These are phyloP conservation scores for Xestia ashworthii DNA, from an alignment of 2,888 invertebrate species.

Conservation along the genomic window DNA sequence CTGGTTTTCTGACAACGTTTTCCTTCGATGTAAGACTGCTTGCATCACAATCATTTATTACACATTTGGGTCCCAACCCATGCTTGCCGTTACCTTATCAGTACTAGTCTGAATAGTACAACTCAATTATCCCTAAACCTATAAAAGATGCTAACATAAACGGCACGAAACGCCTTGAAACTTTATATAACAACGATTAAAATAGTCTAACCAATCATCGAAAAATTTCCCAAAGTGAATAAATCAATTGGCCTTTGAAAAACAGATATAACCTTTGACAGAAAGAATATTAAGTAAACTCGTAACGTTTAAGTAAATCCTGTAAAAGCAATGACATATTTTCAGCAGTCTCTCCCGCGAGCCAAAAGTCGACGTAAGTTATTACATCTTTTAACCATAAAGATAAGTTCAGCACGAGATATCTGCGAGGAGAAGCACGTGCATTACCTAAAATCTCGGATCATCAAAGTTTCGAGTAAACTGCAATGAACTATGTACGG, in stretches of 20 bases:
- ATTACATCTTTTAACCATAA: slow-evolving; percentile 63
- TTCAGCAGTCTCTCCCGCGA: slow-evolving; percentile 29
- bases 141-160: not conserved
- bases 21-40: not conserved
- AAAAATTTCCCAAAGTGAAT: not conserved
- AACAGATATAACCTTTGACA: slow-evolving; percentile 4
- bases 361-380: slow-evolving; percentile 60
- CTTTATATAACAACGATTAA: not conserved
- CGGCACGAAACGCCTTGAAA: not conserved
- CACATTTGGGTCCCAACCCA: not conserved
- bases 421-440: slow-evolving; percentile 39
- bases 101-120: not conserved
- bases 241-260: not conserved
- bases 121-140: not conserved
- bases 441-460: slow-evolving; percentile 45
- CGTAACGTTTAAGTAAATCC: slow-evolving; percentile 39
- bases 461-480: slow-evolving; percentile 36
- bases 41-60: not conserved
- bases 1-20: not conserved
- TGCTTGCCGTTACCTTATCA: not conserved
- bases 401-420: slow-evolving; percentile 47
- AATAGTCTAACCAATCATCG: not conserved
- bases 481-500: slow-evolving; percentile 8
- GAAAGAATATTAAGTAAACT: slow-evolving; percentile 22
- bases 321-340: slow-evolving; percentile 59